These are phyloP conservation scores for Macquaria ambigua DNA, from an alignment of 2,113 vertebrate species.

Conservation along the genomic window DNA sequence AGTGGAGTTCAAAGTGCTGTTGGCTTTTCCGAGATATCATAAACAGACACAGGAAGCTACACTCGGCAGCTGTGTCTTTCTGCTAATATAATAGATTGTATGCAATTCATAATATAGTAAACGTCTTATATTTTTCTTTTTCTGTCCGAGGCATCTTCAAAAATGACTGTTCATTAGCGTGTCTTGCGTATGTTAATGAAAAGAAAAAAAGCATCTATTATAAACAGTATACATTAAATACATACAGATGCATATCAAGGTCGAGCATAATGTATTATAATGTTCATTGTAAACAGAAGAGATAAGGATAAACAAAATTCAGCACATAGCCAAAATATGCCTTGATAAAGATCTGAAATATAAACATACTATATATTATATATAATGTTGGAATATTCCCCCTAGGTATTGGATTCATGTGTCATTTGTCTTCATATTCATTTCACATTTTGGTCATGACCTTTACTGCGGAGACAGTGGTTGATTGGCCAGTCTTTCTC, in stretches of 20 bases:
- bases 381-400: slow-evolving; percentile 57
- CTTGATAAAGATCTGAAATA: slow-evolving; percentile 65
- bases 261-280: slow-evolving; percentile 33
- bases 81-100: slow-evolving; percentile 3
- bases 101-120: background rate
- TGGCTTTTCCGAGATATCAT: background rate
- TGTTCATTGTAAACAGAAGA: slow-evolving; percentile 40
- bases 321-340: slow-evolving; percentile 29
- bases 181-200: slow-evolving; percentile 33
- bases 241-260: slow-evolving; percentile 49
- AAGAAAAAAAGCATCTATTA: slow-evolving; percentile 21
- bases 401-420: slow-evolving; percentile 55
- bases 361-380: slow-evolving; percentile 64
- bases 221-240: slow-evolving; percentile 26
- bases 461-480: slow-evolving; percentile 77
- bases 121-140: background rate
- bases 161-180: slow-evolving; percentile 11
- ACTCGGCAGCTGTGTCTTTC: background rate
- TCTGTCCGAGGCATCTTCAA: background rate
- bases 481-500: slow-evolving; percentile 77
- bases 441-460: slow-evolving; percentile 82
- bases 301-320: slow-evolving; percentile 43
- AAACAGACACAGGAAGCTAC: slow-evolving; percentile 15
- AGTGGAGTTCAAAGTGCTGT: background rate
- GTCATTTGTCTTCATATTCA: slow-evolving; percentile 81